A percentile compares a stretch with the other conserved stretches of the same genome.
phyloP scores from a whole-genome alignment of 2,113 vertebrate genomes.

The Romanogobio albipinnatus region DNA sequence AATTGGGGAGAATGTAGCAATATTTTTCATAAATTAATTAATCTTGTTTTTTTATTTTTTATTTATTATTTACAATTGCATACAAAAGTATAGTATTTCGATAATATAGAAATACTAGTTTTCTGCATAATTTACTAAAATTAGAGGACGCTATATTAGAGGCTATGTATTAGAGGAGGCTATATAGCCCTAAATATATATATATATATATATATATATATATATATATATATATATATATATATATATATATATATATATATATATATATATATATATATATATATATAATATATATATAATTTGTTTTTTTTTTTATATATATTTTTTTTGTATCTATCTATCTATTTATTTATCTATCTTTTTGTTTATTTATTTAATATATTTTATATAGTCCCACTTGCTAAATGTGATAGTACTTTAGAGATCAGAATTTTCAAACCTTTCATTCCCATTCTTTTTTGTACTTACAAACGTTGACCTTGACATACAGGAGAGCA shows the following conservation, averaged over 20 bases:
- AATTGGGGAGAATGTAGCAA: not conserved
- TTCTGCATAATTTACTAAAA: not conserved
- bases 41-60: not conserved
- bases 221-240: too few species aligned
- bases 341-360: too few species aligned
- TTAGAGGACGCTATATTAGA: not conserved
- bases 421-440: not conserved
- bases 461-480: not conserved
- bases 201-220: too few species aligned
- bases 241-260: too few species aligned
- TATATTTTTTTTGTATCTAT: too few species aligned
- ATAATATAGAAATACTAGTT: not conserved
- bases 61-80: not conserved
- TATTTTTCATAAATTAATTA: not conserved
- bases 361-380: too few species aligned
- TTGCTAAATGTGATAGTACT: not conserved
- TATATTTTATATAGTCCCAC: too few species aligned
- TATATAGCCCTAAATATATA: too few species aligned
- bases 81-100: not conserved
- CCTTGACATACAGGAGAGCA: conserved; percentile 61
- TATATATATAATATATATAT: too few species aligned
- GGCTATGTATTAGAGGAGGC: too few species aligned
- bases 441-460: not conserved
- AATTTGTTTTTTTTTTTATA: too few species aligned
- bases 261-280: too few species aligned